phyloP scores from a whole-genome alignment of 2,797 vertebrate species.

The Hemitrygon akajei region DNA sequence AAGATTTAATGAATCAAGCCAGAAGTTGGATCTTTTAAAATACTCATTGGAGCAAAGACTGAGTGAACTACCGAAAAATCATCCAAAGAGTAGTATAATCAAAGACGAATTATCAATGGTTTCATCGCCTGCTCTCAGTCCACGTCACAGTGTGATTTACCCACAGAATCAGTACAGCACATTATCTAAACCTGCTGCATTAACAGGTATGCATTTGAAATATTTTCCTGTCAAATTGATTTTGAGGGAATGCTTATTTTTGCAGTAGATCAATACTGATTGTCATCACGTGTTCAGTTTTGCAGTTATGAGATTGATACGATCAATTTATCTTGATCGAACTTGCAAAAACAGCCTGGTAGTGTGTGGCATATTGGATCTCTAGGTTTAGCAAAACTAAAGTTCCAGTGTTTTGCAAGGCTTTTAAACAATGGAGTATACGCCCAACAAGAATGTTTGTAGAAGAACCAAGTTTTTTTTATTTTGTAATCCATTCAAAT shows the following conservation, averaged over 20 bases:
- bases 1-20: constrained; percentile 89
- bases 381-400: background rate
- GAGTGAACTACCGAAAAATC: constrained; percentile 85
- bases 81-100: constrained; percentile 87
- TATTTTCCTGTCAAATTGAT: background rate
- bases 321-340: background rate
- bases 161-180: constrained; percentile 91
- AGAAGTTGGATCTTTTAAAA: constrained; percentile 87
- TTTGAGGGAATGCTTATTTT: background rate
- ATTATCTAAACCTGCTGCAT: constrained; percentile 85
- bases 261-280: background rate
- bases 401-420: background rate
- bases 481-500: too few species aligned
- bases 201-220: constrained; percentile 69
- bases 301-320: background rate
- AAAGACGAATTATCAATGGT: constrained; percentile 85
- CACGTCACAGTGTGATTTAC: constrained; percentile 81
- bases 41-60: constrained; percentile 89
- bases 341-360: background rate
- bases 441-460: background rate
- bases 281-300: background rate
- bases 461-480: background rate
- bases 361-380: background rate
- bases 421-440: background rate
- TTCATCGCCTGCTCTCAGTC: constrained; percentile 80